Evolutionary conservation across 2,888 invertebrate genomes (phyloP).

Genomic region (Schizotus pectinicornis): DNA sequence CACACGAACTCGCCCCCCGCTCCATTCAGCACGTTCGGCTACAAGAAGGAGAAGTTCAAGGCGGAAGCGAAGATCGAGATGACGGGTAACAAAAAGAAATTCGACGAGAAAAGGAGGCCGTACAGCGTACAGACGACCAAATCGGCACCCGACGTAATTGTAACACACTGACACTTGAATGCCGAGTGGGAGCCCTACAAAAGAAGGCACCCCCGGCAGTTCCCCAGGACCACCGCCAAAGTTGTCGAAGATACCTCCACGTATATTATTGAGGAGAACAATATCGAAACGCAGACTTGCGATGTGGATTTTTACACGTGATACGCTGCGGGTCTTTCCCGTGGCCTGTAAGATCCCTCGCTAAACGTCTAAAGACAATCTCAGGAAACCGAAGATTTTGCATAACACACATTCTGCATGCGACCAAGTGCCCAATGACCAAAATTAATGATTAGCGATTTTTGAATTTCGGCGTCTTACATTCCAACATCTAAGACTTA

Average conservation of each 20-base stretch:
- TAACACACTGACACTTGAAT: constrained; percentile 79
- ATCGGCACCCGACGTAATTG: constrained; percentile 90
- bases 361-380: background rate
- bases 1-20: constrained; percentile 53
- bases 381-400: constrained; percentile 1
- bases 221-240: constrained; percentile 53
- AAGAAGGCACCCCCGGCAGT: constrained; percentile 63
- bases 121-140: constrained; percentile 86
- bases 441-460: background rate
- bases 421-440: no score
- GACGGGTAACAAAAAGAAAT: constrained; percentile 44
- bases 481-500: no score
- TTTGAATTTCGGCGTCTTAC: no score
- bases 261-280: constrained; percentile 45
- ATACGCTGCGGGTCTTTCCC: constrained; percentile 32
- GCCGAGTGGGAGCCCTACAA: constrained; percentile 70
- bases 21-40: constrained; percentile 65
- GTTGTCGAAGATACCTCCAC: constrained; percentile 54
- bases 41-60: constrained; percentile 61
- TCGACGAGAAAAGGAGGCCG: constrained; percentile 60
- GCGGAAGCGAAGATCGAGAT: constrained; percentile 70
- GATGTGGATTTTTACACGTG: constrained; percentile 52
- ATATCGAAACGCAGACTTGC: constrained; percentile 48
- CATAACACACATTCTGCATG: no score
- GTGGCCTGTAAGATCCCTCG: background rate